phyloP scores from a whole-genome alignment of 2,888 invertebrate species.

The Caenorhabditis angaria region DNA sequence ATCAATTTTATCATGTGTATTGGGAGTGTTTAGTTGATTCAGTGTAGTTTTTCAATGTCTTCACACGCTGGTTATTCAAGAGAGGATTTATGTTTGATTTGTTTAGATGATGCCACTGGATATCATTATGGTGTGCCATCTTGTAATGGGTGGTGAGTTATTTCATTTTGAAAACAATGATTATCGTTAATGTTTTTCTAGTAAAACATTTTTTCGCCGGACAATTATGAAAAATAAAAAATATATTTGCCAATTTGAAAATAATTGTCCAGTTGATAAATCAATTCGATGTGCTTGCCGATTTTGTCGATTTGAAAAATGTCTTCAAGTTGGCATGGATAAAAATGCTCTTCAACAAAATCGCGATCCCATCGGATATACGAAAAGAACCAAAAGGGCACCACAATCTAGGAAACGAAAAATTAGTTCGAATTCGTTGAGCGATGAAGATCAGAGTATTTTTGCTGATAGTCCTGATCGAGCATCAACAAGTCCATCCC shows the following conservation, averaged over 20 bases:
- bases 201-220: constrained; percentile 69
- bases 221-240: constrained; percentile 72
- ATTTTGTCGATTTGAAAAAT: constrained; percentile 67
- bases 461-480: constrained; percentile 12
- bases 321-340: constrained; percentile 60
- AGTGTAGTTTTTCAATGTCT: background rate
- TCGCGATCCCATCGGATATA: constrained; percentile 71
- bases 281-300: constrained; percentile 70
- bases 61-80: background rate
- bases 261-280: constrained; percentile 63
- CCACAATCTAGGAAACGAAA: constrained; percentile 29
- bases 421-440: constrained; percentile 18
- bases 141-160: background rate
- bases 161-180: background rate
- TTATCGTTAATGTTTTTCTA: constrained; percentile 37
- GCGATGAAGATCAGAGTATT: constrained; percentile 7
- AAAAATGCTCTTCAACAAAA: constrained; percentile 69
- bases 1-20: too few relatives aligned
- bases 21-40: too few relatives aligned
- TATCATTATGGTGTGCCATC: background rate
- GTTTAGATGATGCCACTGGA: background rate
- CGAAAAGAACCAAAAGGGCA: constrained; percentile 61
- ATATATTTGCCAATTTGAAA: constrained; percentile 66
- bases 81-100: background rate
- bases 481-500: background rate